phyloP scores from a whole-genome alignment of 2,888 invertebrate species.

The Apodemia hepburni region DNA sequence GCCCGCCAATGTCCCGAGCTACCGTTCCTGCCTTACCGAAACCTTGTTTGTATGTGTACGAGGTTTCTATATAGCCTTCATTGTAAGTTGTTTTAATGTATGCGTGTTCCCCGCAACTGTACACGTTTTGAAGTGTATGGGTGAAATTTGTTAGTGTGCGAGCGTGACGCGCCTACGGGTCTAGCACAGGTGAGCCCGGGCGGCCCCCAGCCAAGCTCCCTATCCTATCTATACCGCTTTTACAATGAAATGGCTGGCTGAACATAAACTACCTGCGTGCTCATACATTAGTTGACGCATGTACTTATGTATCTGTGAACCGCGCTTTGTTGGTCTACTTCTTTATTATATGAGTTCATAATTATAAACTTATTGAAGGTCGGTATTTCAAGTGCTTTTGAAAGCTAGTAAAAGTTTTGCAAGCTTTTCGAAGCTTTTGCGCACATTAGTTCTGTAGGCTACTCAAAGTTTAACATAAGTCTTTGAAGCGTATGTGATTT shows the following conservation, averaged over 20 bases:
- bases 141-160: constrained; percentile 41
- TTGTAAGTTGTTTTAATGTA: constrained; percentile 30
- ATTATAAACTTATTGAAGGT: constrained; percentile 34
- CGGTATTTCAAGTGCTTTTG: constrained; percentile 32
- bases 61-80: constrained; percentile 38
- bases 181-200: constrained; percentile 68
- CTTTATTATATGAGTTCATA: constrained; percentile 27
- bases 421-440: constrained; percentile 36
- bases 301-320: constrained; percentile 31
- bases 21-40: constrained; percentile 34
- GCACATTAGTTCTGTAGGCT: constrained; percentile 11
- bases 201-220: constrained; percentile 55
- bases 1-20: constrained; percentile 67
- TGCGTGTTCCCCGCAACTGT: constrained; percentile 23
- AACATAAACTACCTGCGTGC: constrained; percentile 61
- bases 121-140: constrained; percentile 26
- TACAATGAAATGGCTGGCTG: constrained; percentile 65
- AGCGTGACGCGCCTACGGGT: constrained; percentile 61
- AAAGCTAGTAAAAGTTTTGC: constrained; percentile 43
- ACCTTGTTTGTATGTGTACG: constrained; percentile 32
- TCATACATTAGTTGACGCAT: constrained; percentile 53
- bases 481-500: constrained; percentile 13
- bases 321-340: constrained; percentile 35
- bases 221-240: constrained; percentile 54
- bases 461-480: constrained; percentile 14